Conservation (phyloP, 2,113 vertebrate genomes). For the Alethe castanea region DNA sequence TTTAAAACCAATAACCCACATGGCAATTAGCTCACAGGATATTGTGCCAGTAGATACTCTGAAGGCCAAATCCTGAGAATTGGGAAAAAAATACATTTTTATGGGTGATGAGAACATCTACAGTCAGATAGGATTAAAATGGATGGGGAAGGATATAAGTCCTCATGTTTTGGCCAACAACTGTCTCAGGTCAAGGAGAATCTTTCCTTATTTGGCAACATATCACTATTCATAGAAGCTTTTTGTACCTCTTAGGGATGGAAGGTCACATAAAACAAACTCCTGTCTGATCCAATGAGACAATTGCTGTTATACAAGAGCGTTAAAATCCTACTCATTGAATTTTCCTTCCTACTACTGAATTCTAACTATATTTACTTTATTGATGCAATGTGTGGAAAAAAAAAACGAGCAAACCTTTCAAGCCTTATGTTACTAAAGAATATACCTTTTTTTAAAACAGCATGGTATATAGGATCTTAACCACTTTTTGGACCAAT, state of each 20-base stretch:
- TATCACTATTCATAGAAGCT: neutral
- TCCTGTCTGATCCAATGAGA: neutral
- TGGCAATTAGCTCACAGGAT: neutral
- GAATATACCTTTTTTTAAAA: neutral
- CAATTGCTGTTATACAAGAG: neutral
- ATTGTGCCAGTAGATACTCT: neutral
- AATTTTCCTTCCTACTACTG: neutral
- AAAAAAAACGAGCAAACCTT: neutral
- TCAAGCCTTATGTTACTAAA: neutral
- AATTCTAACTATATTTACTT: neutral
- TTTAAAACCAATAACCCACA: neutral
- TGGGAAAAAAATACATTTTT: neutral
- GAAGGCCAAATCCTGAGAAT: neutral
- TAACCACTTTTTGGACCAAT: neutral
- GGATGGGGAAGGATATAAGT: neutral
- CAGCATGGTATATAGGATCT: neutral
- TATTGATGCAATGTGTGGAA: neutral
- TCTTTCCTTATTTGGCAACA: constrained; percentile 28
- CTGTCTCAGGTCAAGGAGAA: neutral
- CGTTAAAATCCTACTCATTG: neutral
- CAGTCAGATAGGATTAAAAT: constrained; percentile 7
- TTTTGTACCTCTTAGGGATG: neutral
- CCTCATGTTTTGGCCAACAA: neutral
- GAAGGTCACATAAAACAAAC: constrained; percentile 14
- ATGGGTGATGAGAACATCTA: neutral